Base-by-base conservation (phyloP, 64 coral and sea anemone species). In the Exaiptasia diaphana region DNA sequence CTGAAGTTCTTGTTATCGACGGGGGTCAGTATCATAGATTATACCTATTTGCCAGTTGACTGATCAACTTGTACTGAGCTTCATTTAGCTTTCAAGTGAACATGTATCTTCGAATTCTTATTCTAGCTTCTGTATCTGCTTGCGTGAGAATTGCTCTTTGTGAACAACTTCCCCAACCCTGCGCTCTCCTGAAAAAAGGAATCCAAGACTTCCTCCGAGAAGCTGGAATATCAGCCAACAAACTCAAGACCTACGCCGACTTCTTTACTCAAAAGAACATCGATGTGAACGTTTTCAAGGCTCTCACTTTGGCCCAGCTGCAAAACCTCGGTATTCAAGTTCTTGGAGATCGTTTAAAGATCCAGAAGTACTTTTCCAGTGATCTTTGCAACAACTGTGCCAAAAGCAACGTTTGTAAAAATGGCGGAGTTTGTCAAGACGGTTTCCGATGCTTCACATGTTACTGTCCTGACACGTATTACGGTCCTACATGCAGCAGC, bases 311-410 rank as follows among this genome's bases (percentile, higher is more conserved):
- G 23, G 24, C 12, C 25, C 65, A 81, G 41, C 77, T 89, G 2
- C 17, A 81, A 41, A 59, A 82, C 53, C 36, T 82, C 10, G 86
- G 86, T 12, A 82, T 89, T 14, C 24, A 40, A 31, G 50, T 68
- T 5, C 65, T 82, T 32, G 86, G 86, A 3, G 77, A 89, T 39
- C 77, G 86, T 61, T 50, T 89, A 9, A 89, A 82, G 86, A 89
- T 89, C 45, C 28, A 48, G 2, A 27, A 74, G 26, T 89, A 61
- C 28, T 81, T 73, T 29, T 40, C 76, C 26, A 81, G n/a, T 29
- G 86, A 89, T 45, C 14, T 14, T 5, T n/a, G n/a, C n/a, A 50
- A 89, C 41, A 67, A 89, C 77, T 89, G 86, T 38, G 24, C 76
- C 21, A 20, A 36, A 20, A 21, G 64, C 10, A 80, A 72, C 29